Base-by-base conservation (phyloP, 2,888 invertebrate genomes). In the Agrilus biguttatus region DNA sequence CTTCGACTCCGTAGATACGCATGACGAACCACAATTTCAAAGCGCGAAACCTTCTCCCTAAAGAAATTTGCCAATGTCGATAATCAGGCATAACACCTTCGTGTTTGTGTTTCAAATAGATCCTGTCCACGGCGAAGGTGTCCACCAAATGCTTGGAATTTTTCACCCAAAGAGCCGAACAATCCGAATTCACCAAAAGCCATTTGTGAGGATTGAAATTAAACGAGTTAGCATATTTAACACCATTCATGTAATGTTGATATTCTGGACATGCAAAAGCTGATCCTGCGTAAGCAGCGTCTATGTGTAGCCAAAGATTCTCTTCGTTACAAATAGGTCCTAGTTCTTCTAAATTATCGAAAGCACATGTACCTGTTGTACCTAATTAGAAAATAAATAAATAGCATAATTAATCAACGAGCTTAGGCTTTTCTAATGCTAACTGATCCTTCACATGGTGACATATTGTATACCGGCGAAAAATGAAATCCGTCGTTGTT, bases 171-270 rank as follows among this genome's bases (percentile, higher is more conserved):
- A 97, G 79, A 0, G 90, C 83, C 0, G 92, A 91, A 58, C 95
- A 95, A 63, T 98, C 97, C 49, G 95, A 96, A 62, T 88, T 92
- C 5, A 92, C 84, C 44, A 92, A 74, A 69, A 97, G 73, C 84
- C 93, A 95, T 69, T 98, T 97, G 66, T 96, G 95, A 0, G 89
- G 81, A 64, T 98, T 98, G 48, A 93, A 81, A 63, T 91, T 91
- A 55, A 95, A 82, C 0, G 95, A 95, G 60, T 92, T 86, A 0
- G 80, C 87, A 44, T 77, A 75, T 63, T 96, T 77, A 5, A 88
- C 63, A 1, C 88, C 88, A 44, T 74, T 71, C 70, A 89, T 79
- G 10, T 87, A 66, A 51, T 83, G 71, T 41, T 87, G 77, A 62
- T 82, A 90, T 67, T 97, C 97, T 0, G 93, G 92, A 57, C 96